Percentiles rank a stretch among this genome's conserved stretches.
phyloP scores from a whole-genome alignment of 2,888 invertebrate species.

The Agrochola lota region DNA sequence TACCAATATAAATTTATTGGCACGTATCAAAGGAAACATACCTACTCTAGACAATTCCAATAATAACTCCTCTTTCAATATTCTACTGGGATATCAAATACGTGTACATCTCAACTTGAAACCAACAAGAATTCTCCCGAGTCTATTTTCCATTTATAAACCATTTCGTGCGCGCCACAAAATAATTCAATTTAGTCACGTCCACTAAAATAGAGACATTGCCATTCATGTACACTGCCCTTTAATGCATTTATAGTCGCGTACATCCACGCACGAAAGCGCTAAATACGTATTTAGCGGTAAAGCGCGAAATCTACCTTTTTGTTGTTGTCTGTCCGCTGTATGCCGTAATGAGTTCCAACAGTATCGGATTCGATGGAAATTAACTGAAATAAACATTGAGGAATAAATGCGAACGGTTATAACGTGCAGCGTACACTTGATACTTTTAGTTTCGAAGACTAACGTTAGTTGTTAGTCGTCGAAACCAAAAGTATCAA shows the following conservation, averaged over 20 bases:
- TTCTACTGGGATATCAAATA: conserved; percentile 37
- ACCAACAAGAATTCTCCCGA: conserved; percentile 18
- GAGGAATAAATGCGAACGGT: conserved; percentile 20
- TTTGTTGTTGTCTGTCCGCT: conserved; percentile 57
- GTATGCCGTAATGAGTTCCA: conserved; percentile 60
- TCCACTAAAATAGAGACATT: conserved; percentile 61
- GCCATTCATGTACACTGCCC: conserved; percentile 63
- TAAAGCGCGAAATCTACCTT: conserved; percentile 57
- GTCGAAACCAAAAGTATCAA: conserved; percentile 2
- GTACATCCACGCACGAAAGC: conserved; percentile 63
- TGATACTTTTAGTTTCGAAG: neutral
- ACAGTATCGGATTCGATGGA: conserved; percentile 46
- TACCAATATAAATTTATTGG: conserved; percentile 5
- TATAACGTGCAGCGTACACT: conserved; percentile 5
- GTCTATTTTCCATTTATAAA: conserved; percentile 51
- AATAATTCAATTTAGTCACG: conserved; percentile 64
- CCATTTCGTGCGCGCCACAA: conserved; percentile 46
- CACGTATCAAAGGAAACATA: conserved; percentile 19
- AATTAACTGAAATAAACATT: conserved; percentile 41
- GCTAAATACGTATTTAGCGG: conserved; percentile 70
- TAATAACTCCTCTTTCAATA: conserved; percentile 24
- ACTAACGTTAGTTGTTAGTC: neutral
- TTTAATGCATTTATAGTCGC: conserved; percentile 66
- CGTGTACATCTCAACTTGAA: conserved; percentile 36
- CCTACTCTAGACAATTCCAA: conserved; percentile 5